Conservation (phyloP, 2,888 invertebrate species). For the Zhuqinia jingwanae region DNA sequence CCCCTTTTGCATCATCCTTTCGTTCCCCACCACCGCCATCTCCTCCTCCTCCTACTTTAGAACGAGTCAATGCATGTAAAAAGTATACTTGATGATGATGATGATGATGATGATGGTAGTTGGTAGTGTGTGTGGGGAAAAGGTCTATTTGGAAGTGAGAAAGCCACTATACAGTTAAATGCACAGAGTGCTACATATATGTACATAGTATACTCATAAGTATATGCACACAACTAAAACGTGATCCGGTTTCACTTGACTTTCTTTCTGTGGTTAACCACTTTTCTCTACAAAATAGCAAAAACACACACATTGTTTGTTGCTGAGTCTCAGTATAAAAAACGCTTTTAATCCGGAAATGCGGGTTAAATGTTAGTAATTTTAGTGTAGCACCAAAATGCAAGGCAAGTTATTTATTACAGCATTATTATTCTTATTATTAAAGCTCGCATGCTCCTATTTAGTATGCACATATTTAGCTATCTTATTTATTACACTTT, state of each 20-base stretch:
- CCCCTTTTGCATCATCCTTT: background rate
- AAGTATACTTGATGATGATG: too few species aligned
- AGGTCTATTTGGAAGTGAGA: slow-evolving; percentile 33
- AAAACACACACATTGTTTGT: background rate
- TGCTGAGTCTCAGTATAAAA: too few species aligned
- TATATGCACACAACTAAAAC: slow-evolving; percentile 10
- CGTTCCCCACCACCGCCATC: background rate
- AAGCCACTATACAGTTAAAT: slow-evolving; percentile 33
- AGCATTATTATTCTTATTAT: too few species aligned
- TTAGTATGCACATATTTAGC: too few species aligned
- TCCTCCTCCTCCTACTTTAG: background rate
- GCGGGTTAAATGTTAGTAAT: background rate
- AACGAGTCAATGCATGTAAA: background rate
- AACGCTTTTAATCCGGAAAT: background rate
- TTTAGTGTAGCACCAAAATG: too few species aligned
- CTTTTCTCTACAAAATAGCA: slow-evolving; percentile 30
- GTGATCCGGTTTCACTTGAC: slow-evolving; percentile 60
- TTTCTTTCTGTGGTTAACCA: slow-evolving; percentile 63
- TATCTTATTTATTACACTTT: too few species aligned
- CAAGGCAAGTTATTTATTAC: too few species aligned
- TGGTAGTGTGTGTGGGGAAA: background rate
- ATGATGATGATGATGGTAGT: too few species aligned
- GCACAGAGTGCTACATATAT: background rate
- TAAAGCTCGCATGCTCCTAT: too few species aligned
- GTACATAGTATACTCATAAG: background rate